A percentile compares a stretch with the other conserved stretches of the same genome.
Evolutionary conservation across 2,888 invertebrate species (phyloP).

Genomic region (Ptilodon capucinus): DNA sequence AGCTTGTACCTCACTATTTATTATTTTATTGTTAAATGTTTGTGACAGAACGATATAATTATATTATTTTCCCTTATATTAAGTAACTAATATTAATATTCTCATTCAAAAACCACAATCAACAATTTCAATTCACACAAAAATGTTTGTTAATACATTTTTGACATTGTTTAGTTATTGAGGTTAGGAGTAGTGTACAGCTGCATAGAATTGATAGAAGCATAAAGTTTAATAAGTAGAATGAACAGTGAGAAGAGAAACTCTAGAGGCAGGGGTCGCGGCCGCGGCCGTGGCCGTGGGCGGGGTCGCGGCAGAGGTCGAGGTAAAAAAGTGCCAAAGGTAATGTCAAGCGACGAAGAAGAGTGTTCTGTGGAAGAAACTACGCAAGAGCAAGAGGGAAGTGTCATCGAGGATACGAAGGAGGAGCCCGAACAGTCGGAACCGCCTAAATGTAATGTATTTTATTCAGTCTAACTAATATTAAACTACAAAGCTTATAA

Average conservation of each 20-base stretch:
- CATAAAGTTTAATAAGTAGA: slow-evolving; percentile 2
- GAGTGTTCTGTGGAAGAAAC: slow-evolving; percentile 78
- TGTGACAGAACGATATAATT: no score
- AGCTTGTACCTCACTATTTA: no score
- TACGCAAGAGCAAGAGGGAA: slow-evolving; percentile 79
- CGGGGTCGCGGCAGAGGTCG: slow-evolving; percentile 87
- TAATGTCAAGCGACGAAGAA: slow-evolving; percentile 84
- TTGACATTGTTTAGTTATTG: neutral
- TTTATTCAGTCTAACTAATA: slow-evolving; percentile 1
- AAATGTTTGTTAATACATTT: no score
- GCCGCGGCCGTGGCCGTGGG: slow-evolving; percentile 90
- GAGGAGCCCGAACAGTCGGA: slow-evolving; percentile 73
- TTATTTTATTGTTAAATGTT: no score
- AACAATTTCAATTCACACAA: no score
- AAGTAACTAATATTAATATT: no score
- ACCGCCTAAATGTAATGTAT: slow-evolving; percentile 77
- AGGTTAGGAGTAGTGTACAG: neutral
- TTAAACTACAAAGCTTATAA: no score
- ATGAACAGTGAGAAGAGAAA: slow-evolving; percentile 84
- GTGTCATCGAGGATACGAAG: slow-evolving; percentile 63
- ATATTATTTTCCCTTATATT: no score
- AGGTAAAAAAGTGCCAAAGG: slow-evolving; percentile 89
- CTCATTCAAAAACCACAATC: no score
- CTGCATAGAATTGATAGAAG: neutral
- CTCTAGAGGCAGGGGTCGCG: slow-evolving; percentile 87